These are phyloP conservation scores for Sebastes steindachneri DNA, from an alignment of 2,797 vertebrate species.

Conservation along the genomic window DNA sequence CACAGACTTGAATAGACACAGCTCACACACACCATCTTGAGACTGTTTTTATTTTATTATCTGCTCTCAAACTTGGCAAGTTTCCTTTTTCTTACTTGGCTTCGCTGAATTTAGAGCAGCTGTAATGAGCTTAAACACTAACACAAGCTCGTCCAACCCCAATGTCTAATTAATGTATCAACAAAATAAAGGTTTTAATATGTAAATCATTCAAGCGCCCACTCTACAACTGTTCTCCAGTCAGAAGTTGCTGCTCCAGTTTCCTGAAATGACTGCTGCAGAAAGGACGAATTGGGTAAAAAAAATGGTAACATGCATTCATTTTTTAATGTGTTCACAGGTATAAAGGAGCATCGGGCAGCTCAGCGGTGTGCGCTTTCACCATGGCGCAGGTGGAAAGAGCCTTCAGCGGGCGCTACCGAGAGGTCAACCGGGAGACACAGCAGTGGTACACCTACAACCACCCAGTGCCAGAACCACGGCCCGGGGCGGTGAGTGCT, in stretches of 20 bases:
- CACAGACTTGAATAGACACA: neutral
- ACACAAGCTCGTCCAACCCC: slow-evolving; percentile 25
- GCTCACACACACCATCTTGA: slow-evolving; percentile 28
- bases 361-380: slow-evolving; percentile 92
- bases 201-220: slow-evolving; percentile 19
- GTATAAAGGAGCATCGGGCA: slow-evolving; percentile 86
- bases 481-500: slow-evolving; percentile 88
- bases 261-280: neutral
- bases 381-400: slow-evolving; percentile 88
- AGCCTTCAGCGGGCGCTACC: slow-evolving; percentile 89
- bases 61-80: slow-evolving; percentile 22
- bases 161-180: slow-evolving; percentile 49
- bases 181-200: slow-evolving; percentile 45
- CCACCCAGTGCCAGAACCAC: slow-evolving; percentile 85
- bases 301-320: neutral
- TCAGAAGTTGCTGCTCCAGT: slow-evolving; percentile 19
- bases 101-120: slow-evolving; percentile 51
- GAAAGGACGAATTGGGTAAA: neutral
- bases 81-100: slow-evolving; percentile 18
- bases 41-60: slow-evolving; percentile 27
- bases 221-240: slow-evolving; percentile 39
- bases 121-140: slow-evolving; percentile 55
- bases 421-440: slow-evolving; percentile 92
- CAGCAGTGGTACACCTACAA: slow-evolving; percentile 96
- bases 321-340: slow-evolving; percentile 51